Base-by-base conservation (phyloP, 1,140 invertebrate genomes). In the Phortica variegata region DNA sequence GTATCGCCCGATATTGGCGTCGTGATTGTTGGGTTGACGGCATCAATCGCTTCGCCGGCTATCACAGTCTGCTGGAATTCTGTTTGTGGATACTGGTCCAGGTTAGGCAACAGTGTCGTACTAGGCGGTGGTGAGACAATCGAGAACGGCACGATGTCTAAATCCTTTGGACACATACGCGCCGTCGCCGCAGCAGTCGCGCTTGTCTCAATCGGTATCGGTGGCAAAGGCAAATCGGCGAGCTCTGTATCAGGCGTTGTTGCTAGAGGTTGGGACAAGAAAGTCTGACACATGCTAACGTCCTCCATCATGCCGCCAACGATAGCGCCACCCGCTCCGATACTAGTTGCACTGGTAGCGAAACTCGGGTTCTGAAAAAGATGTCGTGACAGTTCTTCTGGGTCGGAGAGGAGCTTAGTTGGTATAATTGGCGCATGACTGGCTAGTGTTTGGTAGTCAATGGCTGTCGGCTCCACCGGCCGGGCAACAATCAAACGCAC, bases 401-500 rank as follows among this genome's bases (percentile, higher is more conserved):
- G 87, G 77, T 93, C 89, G 44, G 83, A 83, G 49, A 93, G 81
- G 43, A 90, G 81, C 73, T 89, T 88, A 37, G 89, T 91, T 44
- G 89, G 89, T 47, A 92, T 88, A 50, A 91, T 84, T 39, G 89
- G 88, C 19, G 88, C 83, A 43, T 82, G 82, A 52, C 81, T 83
- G 31, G 79, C 80, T 26, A 86, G 75, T n/a, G 81, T 79, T 63
- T 83, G 76, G 58, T 78, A 80, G 68, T 87, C 84, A 23, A 81
- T 80, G 12, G 86, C 83, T 20, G 84, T 81, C 7, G 88, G 86
- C 71, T 91, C 89, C 12, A 90, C 83, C 9, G 89, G 88, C 49
- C 94, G 81, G 10, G 93, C 94, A 17, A 97, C 94, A 34, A 97
- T 85, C 60, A 97, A 82, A 48, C 93, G 83, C 42, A 97, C 91